Evolutionary conservation across 2,888 invertebrate genomes (phyloP), one percentile per base, ranked within the genome.

Genomic region (Perithous albicinctus): DNA sequence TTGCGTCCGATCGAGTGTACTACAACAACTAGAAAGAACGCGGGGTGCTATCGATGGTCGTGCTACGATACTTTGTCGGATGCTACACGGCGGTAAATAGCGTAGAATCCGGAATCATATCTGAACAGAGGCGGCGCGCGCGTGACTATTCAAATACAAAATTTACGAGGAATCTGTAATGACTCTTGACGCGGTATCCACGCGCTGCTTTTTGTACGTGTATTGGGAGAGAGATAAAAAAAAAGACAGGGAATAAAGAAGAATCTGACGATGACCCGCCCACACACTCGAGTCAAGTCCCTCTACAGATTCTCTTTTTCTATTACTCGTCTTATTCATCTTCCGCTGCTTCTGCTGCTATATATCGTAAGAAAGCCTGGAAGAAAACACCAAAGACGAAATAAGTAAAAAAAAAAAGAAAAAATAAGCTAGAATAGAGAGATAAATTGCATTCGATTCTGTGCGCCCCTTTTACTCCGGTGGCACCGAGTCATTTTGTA

Each of bases 361-460:
- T 38, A 26, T 64, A 38, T 29, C 41, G 29, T 35, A 26, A 18
- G 38, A 69, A 73, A 74, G 73, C 56, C 46, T 29, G 43, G 15
- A 18, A 15, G 59, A 73, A 51, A 59, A n/a, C n/a, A n/a, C n/a
- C 23, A 67, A 63, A 51, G 35, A 73, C 18, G 29, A 59, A 64
- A 72, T 54, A 70, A 43, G 38, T 51, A 54, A 12, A 76, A 70
- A 80, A n/a, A n/a, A n/a, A n/a, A n/a, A n/a, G n/a, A n/a, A n/a
- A n/a, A n/a, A n/a, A n/a, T n/a, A n/a, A n/a, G n/a, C n/a, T n/a
- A n/a, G n/a, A 87, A 90, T 89, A 86, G 84, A 88, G 86, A 88
- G 88, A 88, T 85, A 85, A 88, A 90, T 90, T 87, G 87, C 88
- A 88, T 88, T 87, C 85, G 86, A 90, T 90, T 87, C 85, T 81